Conservation (phyloP, 2,888 invertebrate genomes). For the Lottia scabra region DNA sequence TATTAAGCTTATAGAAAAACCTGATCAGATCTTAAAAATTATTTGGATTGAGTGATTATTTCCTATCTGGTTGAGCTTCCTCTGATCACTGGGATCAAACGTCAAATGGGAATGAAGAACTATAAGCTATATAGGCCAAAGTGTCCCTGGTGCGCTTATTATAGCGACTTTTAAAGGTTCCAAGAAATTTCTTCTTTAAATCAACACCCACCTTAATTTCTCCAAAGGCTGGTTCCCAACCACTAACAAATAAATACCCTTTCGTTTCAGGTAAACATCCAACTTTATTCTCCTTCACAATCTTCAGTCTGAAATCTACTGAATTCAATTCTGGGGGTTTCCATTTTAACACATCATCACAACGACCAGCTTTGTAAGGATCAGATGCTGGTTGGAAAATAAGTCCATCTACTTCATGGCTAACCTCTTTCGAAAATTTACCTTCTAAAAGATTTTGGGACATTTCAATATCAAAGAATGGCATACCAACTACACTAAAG, state of each 20-base stretch:
- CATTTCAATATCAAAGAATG: slow-evolving; percentile 84
- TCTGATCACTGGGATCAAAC: no score
- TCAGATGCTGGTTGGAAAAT: slow-evolving; percentile 93
- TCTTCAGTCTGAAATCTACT: slow-evolving; percentile 92
- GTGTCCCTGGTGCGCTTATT: no score
- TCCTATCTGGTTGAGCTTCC: no score
- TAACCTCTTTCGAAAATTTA: slow-evolving; percentile 85
- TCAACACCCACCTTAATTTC: slow-evolving; percentile 77
- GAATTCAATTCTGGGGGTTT: slow-evolving; percentile 95
- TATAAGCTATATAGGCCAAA: no score
- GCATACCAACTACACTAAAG: slow-evolving; percentile 90
- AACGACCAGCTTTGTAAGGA: slow-evolving; percentile 86
- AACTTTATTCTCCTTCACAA: slow-evolving; percentile 74
- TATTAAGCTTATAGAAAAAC: no score
- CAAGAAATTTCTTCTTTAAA: no score
- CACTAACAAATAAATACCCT: slow-evolving; percentile 82
- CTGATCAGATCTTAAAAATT: no score
- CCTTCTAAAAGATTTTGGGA: slow-evolving; percentile 74
- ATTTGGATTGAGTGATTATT: no score
- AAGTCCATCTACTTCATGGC: slow-evolving; percentile 96
- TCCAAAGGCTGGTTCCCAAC: slow-evolving; percentile 77
- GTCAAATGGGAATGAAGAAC: no score
- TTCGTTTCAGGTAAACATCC: slow-evolving; percentile 69
- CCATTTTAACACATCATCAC: slow-evolving; percentile 93
- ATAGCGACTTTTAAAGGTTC: no score